These are phyloP conservation scores for Lethocerus indicus DNA, from an alignment of 1,140 invertebrate species.

Conservation along the genomic window DNA sequence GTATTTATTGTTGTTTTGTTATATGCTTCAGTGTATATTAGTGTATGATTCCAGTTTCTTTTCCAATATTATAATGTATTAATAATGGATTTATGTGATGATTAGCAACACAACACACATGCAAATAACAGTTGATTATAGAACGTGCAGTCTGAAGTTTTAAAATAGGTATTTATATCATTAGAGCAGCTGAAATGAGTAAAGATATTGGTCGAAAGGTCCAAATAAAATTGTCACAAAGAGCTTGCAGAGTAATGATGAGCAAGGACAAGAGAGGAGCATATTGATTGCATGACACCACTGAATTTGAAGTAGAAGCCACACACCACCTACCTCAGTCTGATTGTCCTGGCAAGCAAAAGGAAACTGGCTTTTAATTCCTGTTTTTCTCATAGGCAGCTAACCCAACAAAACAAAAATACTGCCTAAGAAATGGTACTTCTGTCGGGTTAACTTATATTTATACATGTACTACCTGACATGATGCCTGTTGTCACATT, in stretches of 20 bases:
- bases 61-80: too few species aligned
- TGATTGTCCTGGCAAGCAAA: conserved; percentile 32
- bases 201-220: too few species aligned
- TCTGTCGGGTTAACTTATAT: too few species aligned
- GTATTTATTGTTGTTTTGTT: too few species aligned
- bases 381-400: conserved; percentile 24
- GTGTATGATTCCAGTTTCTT: too few species aligned
- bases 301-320: background rate
- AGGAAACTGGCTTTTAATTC: conserved; percentile 29
- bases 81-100: too few species aligned
- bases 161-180: background rate
- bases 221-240: background rate
- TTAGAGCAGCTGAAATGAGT: too few species aligned
- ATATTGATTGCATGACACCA: background rate
- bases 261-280: background rate
- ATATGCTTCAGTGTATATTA: too few species aligned
- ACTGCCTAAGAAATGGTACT: conserved; percentile 12
- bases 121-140: too few species aligned
- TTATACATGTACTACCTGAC: too few species aligned
- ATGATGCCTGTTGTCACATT: too few species aligned
- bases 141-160: background rate
- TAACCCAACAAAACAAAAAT: conserved; percentile 27
- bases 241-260: background rate
- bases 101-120: too few species aligned
- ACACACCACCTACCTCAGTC: conserved; percentile 26